Evolutionary conservation across 2,113 vertebrate genomes (phyloP), one percentile per base, ranked within the genome.

Genomic region (Eretmochelys imbricata): DNA sequence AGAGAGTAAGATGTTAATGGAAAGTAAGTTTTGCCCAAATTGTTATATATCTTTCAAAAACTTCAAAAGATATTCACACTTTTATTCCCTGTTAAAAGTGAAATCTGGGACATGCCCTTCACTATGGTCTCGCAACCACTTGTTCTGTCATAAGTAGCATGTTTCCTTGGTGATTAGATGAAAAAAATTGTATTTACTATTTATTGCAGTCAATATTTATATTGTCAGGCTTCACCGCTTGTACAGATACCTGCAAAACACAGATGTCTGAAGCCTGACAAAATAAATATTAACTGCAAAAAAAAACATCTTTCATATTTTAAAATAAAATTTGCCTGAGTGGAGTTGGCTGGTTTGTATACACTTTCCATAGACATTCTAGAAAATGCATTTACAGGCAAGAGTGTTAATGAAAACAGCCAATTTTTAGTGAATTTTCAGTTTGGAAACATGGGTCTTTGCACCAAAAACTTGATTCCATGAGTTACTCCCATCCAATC

Each of bases 391-490:
- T 95, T 91, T 91, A 62, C 12, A 62, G n/a, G 65, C 65, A 38
- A 38, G 94, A 95, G 92, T 93, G 42, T 78, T 48, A 94, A 95
- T 94, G 93, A 89, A 96, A 96, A 91, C 93, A 92, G 86, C 88
- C 11, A 78, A 48, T 46, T 13, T 25, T 46, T 78, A 14, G 75
- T 78, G 42, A 78, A 25, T 48, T 48, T 78, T 27, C 13, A 25
- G 10, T 78, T 76, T 22, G 72, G 72, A 76, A 46, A 48, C 54
- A 46, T 88, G 92, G 87, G 54, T 59, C 87, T 95, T 97, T 92
- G 79, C 88, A 91, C 92, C 84, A 96, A 94, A 92, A 90, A 88
- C 19, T 59, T 0, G 0, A 35, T 80, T 93, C 92, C 87, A 65
- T 55, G 31, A 42, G 92, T 88, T 29, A 13, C 51, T 80, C 65